Evolutionary conservation across 2,888 invertebrate genomes (phyloP), one percentile per base, ranked within the genome.

Genomic region (Danaus chrysippus): DNA sequence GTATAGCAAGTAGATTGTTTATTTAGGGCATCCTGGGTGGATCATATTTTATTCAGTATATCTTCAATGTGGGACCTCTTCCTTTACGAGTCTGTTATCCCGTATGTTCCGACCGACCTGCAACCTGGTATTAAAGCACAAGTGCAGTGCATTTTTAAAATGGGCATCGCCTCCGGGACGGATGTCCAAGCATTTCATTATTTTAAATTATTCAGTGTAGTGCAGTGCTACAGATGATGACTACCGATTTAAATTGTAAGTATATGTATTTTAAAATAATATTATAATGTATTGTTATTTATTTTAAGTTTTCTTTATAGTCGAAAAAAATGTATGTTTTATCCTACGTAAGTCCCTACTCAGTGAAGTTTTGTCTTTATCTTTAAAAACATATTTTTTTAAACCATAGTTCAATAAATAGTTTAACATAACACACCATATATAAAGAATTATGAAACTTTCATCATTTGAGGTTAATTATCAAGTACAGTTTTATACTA

Each of bases 121-220:
- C 86, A 83, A 78, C 81, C 81, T 76, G 79, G 87, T 79, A 86
- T 79, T 87, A 84, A 89, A 89, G 83, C 77, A 75, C 71, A 71
- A 84, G 87, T 90, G 89, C 86, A 88, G 89, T 90, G 89, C 88
- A 90, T 90, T 89, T 90, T 90, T 87, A 88, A 90, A 84, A 63
- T 83, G 83, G 87, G 79, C 1, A 84, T 84, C 87, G 84, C 87
- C 89, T 8, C 89, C 83, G 73, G 76, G 73, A 63, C 73, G 69
- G 74, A 73, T 76, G 80, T 78, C 77, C 77, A 73, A 78, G 80
- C 82, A 83, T 87, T 89, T 87, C 88, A 87, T 89, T 89, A 88
- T 86, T 86, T 86, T 82, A 86, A 89, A 89, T 89, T 70, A 88
- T 89, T 89, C 84, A 89, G 88, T 87, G 83, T 73, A 77, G 84